Conservation (phyloP, 2,797 vertebrate genomes). For the Poeciliopsis infans region DNA sequence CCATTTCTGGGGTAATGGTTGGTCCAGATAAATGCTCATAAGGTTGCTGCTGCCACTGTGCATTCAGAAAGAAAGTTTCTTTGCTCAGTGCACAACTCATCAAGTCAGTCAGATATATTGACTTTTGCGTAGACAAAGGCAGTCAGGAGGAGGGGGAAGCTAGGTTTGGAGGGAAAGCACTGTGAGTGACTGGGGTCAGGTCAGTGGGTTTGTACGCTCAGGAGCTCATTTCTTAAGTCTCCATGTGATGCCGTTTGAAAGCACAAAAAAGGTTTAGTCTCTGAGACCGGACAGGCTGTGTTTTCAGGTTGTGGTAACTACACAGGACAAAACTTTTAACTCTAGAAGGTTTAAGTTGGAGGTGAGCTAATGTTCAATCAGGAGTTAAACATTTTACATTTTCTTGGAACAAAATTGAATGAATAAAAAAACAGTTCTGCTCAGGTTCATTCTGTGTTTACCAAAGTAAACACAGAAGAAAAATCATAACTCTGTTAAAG, state of each 20-base stretch:
- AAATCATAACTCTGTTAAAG: background rate
- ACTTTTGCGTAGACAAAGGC: constrained; percentile 73
- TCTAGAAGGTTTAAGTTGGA: constrained; percentile 43
- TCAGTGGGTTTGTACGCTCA: constrained; percentile 55
- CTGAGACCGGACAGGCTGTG: constrained; percentile 25
- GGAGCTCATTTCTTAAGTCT: constrained; percentile 66
- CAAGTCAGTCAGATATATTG: constrained; percentile 83
- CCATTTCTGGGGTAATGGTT: constrained; percentile 83
- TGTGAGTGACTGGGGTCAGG: constrained; percentile 39
- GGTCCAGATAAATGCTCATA: constrained; percentile 85
- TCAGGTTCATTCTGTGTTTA: background rate
- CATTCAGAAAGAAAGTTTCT: constrained; percentile 85
- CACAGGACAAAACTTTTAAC: constrained; percentile 44
- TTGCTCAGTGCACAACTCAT: constrained; percentile 80
- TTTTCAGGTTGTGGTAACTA: constrained; percentile 29
- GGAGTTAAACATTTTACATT: background rate
- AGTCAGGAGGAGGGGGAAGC: constrained; percentile 25
- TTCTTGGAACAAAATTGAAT: background rate
- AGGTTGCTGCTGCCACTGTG: constrained; percentile 85
- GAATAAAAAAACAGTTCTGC: constrained; percentile 13
- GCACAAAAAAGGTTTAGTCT: constrained; percentile 53
- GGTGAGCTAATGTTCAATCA: constrained; percentile 55
- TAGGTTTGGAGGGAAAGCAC: constrained; percentile 37
- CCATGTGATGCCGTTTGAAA: constrained; percentile 60
- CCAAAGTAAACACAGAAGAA: background rate